Evolutionary conservation across 1,140 invertebrate genomes (phyloP).

Genomic region (Atta colombica): DNA sequence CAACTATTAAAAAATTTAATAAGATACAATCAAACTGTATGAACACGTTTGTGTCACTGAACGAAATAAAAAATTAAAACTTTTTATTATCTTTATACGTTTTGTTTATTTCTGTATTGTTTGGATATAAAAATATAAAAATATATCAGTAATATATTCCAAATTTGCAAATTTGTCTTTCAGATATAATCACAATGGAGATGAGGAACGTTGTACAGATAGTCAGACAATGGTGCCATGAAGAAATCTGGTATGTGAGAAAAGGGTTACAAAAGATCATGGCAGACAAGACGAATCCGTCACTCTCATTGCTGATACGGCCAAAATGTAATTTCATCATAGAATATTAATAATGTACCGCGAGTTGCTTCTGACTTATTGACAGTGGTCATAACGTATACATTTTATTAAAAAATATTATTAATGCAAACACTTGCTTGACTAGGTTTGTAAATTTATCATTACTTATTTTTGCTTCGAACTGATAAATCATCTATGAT

Average conservation of each 20-base stretch:
- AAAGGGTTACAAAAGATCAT: neutral
- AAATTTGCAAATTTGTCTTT: neutral
- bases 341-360: constrained; percentile 1
- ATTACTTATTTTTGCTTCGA: neutral
- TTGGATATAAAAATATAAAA: neutral
- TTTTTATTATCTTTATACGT: neutral
- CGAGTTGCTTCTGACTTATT: neutral
- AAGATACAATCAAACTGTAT: neutral
- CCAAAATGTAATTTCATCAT: constrained; percentile 43
- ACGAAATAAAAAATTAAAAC: neutral
- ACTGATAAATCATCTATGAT: neutral
- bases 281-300: neutral
- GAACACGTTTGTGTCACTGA: neutral
- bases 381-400: neutral
- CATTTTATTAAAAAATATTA: constrained; percentile 45
- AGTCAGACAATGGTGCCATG: constrained; percentile 4
- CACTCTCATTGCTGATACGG: neutral
- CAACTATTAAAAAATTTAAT: neutral
- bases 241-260: neutral
- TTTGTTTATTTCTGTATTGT: neutral
- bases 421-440: neutral
- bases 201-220: neutral
- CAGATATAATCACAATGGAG: constrained; percentile 39
- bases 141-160: neutral
- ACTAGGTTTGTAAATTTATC: constrained; percentile 21